Percentiles rank a stretch among this genome's conserved stretches.
These are phyloP conservation scores for Dromius quadrimaculatus DNA, from an alignment of 2,888 invertebrate genomes.

Conservation along the genomic window DNA sequence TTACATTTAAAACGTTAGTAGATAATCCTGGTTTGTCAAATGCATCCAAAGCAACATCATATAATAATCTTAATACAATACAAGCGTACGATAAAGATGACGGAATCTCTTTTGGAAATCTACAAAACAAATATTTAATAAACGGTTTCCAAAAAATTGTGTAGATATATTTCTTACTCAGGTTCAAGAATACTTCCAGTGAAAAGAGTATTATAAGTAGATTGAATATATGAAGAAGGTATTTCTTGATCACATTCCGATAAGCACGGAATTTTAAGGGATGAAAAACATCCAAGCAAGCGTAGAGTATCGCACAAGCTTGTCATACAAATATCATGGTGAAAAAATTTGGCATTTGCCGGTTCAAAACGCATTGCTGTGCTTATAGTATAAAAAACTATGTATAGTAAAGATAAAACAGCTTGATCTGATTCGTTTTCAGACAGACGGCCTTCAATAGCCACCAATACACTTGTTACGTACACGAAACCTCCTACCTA, in stretches of 20 bases:
- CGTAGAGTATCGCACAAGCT: conserved; percentile 94
- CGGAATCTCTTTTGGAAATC: conserved; percentile 81
- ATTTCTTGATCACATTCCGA: conserved; percentile 60
- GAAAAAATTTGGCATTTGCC: conserved; percentile 98
- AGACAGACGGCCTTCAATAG: conserved; percentile 86
- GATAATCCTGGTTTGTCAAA: conserved; percentile 89
- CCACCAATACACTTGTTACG: conserved; percentile 93
- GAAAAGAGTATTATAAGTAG: conserved; percentile 73
- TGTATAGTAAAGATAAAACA: conserved; percentile 82
- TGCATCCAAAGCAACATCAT: conserved; percentile 95
- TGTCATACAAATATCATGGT: conserved; percentile 95
- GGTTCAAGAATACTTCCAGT: conserved; percentile 81
- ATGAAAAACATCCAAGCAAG: conserved; percentile 88
- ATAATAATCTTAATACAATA: conserved; percentile 87
- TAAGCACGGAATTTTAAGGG: conserved; percentile 61
- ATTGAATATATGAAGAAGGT: conserved; percentile 56
- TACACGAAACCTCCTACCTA: conserved; percentile 91
- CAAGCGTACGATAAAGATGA: conserved; percentile 85
- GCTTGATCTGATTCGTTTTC: conserved; percentile 69
- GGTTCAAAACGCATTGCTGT: conserved; percentile 99
- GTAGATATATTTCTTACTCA: conserved; percentile 69
- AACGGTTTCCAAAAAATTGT: conserved; percentile 1
- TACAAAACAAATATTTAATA: conserved; percentile 61
- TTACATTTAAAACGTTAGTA: conserved; percentile 73
- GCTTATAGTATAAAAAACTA: conserved; percentile 94